Percentiles rank a stretch among this genome's conserved stretches.
These are phyloP conservation scores for Drosophila merina DNA, from an alignment of 2,888 invertebrate genomes.

Conservation along the genomic window DNA sequence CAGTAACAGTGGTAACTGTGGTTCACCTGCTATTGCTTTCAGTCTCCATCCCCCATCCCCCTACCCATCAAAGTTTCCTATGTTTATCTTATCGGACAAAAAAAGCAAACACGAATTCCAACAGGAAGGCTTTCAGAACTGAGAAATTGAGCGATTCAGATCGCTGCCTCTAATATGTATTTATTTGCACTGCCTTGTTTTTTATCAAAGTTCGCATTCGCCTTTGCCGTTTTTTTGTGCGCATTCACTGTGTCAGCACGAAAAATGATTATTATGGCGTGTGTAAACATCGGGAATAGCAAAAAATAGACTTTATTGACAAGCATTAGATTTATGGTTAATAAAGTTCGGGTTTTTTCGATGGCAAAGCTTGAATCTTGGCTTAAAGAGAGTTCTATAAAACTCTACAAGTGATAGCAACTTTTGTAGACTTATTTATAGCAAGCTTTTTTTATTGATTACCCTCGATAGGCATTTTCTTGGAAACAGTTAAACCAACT, in stretches of 20 bases:
- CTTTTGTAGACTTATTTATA: not conserved
- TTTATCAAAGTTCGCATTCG: conserved; percentile 26
- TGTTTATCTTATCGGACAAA: conserved; percentile 68
- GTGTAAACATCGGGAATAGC: conserved; percentile 30
- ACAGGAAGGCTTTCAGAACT: conserved; percentile 35
- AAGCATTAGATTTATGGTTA: conserved; percentile 9
- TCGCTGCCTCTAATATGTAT: conserved; percentile 36
- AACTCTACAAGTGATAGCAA: not conserved
- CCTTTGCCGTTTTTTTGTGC: conserved; percentile 18
- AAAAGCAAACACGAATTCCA: conserved; percentile 44
- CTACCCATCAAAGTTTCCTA: conserved; percentile 9
- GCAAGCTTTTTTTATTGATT: no score
- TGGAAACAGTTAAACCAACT: no score
- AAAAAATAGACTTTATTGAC: conserved; percentile 15
- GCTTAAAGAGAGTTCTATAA: conserved; percentile 2
- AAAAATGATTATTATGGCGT: conserved; percentile 33
- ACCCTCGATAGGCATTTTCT: no score
- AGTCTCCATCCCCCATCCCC: not conserved
- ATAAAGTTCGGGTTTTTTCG: conserved; percentile 10
- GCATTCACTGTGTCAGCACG: conserved; percentile 35
- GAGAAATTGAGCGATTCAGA: conserved; percentile 24
- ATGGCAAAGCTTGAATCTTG: conserved; percentile 1
- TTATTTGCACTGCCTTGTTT: conserved; percentile 37
- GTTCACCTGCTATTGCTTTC: conserved; percentile 47
- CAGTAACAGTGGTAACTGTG: conserved; percentile 50